Conservation (phyloP, 2,888 invertebrate genomes). For the Phragmatobia fuliginosa region DNA sequence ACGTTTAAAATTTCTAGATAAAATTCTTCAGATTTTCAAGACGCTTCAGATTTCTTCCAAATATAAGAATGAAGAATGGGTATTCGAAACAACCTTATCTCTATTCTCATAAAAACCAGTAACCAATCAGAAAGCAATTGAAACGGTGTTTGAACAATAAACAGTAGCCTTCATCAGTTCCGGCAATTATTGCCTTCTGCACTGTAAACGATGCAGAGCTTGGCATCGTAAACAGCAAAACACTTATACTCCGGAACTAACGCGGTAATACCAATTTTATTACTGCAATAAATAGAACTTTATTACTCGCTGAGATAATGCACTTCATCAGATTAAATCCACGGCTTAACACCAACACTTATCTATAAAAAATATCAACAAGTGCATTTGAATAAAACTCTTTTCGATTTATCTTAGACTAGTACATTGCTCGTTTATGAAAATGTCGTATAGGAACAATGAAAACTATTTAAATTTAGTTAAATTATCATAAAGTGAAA, state of each 20-base stretch:
- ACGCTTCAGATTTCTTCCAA: too few relatives aligned
- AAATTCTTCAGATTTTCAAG: too few relatives aligned
- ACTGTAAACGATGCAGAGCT: conserved; percentile 13
- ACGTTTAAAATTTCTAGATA: too few relatives aligned
- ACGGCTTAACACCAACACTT: neutral
- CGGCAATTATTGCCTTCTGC: neutral
- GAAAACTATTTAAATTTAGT: too few relatives aligned
- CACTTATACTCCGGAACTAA: conserved; percentile 9
- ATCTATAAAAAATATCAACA: too few relatives aligned
- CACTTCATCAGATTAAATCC: neutral
- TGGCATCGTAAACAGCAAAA: conserved; percentile 21
- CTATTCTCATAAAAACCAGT: neutral
- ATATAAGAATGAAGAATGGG: too few relatives aligned
- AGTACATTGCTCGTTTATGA: too few relatives aligned
- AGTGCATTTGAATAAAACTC: too few relatives aligned
- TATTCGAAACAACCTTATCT: too few relatives aligned
- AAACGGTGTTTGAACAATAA: neutral
- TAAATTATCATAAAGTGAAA: too few relatives aligned
- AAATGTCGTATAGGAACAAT: too few relatives aligned
- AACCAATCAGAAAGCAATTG: neutral
- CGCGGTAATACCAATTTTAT: conserved; percentile 24
- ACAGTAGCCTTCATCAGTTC: neutral
- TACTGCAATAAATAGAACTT: conserved; percentile 35
- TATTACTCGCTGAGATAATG: conserved; percentile 15
- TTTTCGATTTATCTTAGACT: too few relatives aligned